Evolutionary conservation across 2,113 vertebrate genomes (phyloP), one percentile per base, ranked within the genome.

Genomic region (Apodemus sylvaticus): DNA sequence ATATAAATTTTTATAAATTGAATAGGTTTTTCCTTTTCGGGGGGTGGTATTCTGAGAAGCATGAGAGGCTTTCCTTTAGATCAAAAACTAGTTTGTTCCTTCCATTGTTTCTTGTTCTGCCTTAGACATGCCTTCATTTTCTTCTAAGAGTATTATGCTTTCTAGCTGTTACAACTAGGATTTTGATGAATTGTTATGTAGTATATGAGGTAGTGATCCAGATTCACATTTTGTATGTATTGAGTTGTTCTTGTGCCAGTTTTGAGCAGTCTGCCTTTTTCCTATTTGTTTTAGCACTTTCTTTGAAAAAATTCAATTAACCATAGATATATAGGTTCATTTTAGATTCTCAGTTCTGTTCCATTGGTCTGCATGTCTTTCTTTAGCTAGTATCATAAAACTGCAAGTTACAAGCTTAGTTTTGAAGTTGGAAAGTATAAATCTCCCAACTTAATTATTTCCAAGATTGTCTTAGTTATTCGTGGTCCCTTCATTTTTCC

Each of bases 61-160:
- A 82, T 34, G 42, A 51, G 70, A 58, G 26, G 42, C 39, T 92
- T 93, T 76, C 71, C 45, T 96, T 86, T 93, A 89, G 64, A 70
- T 45, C n/a, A 22, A 93, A 88, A 26, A 86, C 31, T 31, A 78
- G 12, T 83, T 86, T 87, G 10, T 82, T 9, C 53, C 60, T 58
- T 53, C 48, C 8, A 14, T 29, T 22, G 17, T 73, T 64, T 85
- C 48, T 95, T 91, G 5, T 91, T 48, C 76, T 93, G 11, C 62
- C 60, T n/a, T 42, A 7, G 90, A 71, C 48, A 68, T 42, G 22
- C 14, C 74, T 85, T 42, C 85, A 4, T 85, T 93, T 96, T 90
- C 29, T 79, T 90, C 24, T 76, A 36, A 92, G 89, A 85, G 55
- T 85, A 89, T 87, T 73, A 60, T 39, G 79, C 26, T 53, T 48